phyloP scores from a whole-genome alignment of 92 coral and sea anemone genomes.

The Epizoanthus stellaris region DNA sequence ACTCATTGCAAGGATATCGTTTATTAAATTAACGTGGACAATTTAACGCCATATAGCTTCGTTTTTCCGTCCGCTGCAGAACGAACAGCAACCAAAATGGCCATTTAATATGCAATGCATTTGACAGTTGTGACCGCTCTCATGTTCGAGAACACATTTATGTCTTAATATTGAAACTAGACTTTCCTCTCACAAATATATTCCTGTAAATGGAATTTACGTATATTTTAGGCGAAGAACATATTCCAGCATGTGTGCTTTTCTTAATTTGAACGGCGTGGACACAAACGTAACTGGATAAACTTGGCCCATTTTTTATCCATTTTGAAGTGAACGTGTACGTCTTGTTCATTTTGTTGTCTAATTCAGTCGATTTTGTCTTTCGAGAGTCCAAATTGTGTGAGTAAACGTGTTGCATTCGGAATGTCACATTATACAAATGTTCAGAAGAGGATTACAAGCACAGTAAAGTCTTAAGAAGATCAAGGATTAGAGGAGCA shows the following conservation, averaged over 20 bases:
- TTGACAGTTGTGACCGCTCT: slow-evolving; percentile 29
- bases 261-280: not conserved
- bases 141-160: slow-evolving; percentile 3
- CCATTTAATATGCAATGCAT: slow-evolving; percentile 25
- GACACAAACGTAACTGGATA: not conserved
- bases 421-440: slow-evolving; percentile 25
- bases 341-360: slow-evolving; percentile 3
- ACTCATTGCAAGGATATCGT: slow-evolving; percentile 47
- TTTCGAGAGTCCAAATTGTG: slow-evolving; percentile 32
- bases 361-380: slow-evolving; percentile 36
- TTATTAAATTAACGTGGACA: slow-evolving; percentile 46
- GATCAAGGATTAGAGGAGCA: slow-evolving; percentile 12
- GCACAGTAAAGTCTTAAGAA: slow-evolving; percentile 20
- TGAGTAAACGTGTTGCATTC: slow-evolving; percentile 28
- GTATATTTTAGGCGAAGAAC: not conserved
- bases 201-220: not conserved
- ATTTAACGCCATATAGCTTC: not conserved
- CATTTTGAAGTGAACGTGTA: slow-evolving; percentile 4
- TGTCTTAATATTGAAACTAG: not conserved
- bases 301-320: slow-evolving; percentile 1
- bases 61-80: not conserved
- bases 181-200: not conserved
- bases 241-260: not conserved
- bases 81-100: not conserved
- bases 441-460: not conserved